phyloP scores from a whole-genome alignment of 2,797 vertebrate species.

The Cichlasoma orientale region DNA sequence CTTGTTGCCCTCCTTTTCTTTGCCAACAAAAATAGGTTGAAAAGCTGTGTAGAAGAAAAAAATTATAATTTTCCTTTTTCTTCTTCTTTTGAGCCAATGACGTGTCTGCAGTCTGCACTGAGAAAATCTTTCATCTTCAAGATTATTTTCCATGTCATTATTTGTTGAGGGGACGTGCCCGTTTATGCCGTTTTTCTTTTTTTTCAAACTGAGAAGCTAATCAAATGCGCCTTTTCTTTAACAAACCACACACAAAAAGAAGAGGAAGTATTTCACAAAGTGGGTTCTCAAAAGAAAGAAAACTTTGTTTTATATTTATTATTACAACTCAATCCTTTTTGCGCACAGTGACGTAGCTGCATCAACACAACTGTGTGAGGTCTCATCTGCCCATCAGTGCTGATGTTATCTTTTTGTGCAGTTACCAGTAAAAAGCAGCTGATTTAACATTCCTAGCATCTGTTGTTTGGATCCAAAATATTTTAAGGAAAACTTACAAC shows the following conservation, averaged over 20 bases:
- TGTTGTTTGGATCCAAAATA: conserved; percentile 61
- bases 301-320: conserved; percentile 18
- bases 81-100: background rate
- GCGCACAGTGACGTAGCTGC: conserved; percentile 5
- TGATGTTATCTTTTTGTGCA: conserved; percentile 18
- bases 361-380: conserved; percentile 59
- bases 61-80: background rate
- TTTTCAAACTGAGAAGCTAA: conserved; percentile 24
- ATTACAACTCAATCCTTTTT: conserved; percentile 9
- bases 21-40: conserved; percentile 12
- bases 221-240: background rate
- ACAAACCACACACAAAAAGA: conserved; percentile 3
- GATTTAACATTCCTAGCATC: conserved; percentile 55
- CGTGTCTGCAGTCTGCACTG: background rate
- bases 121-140: background rate
- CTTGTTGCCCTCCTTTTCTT: background rate
- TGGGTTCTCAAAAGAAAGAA: conserved; percentile 16
- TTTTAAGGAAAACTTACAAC: conserved; percentile 32
- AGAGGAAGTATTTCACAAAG: background rate
- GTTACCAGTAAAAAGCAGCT: conserved; percentile 44
- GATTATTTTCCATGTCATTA: background rate
- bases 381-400: conserved; percentile 59
- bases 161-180: background rate
- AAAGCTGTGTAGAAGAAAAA: background rate
- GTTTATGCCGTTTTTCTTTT: background rate